Evolutionary conservation across 2,113 vertebrate genomes (phyloP), one percentile per base, ranked within the genome.

Genomic region (Leptobrachium ailaonicum): DNA sequence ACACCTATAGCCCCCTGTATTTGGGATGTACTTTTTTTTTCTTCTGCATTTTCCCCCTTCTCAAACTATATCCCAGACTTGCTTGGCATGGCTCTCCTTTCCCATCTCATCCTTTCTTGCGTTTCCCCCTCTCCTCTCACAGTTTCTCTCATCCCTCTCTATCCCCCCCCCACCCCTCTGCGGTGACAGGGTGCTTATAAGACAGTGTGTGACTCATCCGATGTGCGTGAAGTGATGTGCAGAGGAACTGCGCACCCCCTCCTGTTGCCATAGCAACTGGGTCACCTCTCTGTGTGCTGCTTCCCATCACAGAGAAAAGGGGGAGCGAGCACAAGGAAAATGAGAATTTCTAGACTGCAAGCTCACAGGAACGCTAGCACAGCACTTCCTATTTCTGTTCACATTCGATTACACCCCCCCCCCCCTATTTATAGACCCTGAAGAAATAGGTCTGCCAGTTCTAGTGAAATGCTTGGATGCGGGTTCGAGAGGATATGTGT

Each of bases 261-360:
- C 69, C 70, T 44, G 77, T 79, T 79, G 70, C 70, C 77, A 73
- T 69, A 44, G 77, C 77, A 79, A 79, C 77, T 79, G 70, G 77
- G 77, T 79, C 77, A 79, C 70, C 70, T 63, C 42, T 41, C 70
- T 14, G 69, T 6, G 32, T 47, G 60, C 12, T 71, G 43, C 2
- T 66, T 60, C 56, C 44, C 70, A 63, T 72, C 69, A 79, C 42
- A 72, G 44, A 45, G 41, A 79, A 53, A 44, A 77, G 50, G 13
- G 53, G 44, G n/a, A 73, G 42, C 70, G 53, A 66, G 69, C 13
- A 70, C 43, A 47, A 44, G 41, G 42, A 10, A 69, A 60, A 10
- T 44, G 14, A n/a, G 67, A 71, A 45, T 63, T 64, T 64, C 58
- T 78, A 71, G 62, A 66, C 5, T 42, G 67, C 45, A 44, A 40